A percentile compares a stretch with the other conserved stretches of the same genome.
Evolutionary conservation across 2,113 vertebrate genomes (phyloP).

Genomic region (Heptranchias perlo): DNA sequence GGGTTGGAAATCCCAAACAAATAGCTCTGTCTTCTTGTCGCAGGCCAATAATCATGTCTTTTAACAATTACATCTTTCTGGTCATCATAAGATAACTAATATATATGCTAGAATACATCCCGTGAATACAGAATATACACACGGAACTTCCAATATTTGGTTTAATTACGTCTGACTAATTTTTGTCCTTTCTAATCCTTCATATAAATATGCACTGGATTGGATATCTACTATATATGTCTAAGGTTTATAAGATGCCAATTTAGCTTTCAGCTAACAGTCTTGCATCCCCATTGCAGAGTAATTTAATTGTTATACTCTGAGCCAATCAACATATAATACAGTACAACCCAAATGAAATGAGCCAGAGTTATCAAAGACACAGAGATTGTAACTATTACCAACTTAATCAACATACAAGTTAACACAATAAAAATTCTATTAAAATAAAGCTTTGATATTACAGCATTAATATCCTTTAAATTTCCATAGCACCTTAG

Average conservation of each 20-base stretch:
- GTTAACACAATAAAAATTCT: neutral
- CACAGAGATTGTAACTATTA: neutral
- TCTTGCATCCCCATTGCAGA: neutral
- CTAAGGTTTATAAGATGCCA: neutral
- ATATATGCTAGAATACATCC: neutral
- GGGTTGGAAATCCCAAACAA: no score
- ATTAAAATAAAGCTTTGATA: neutral
- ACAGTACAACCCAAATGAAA: neutral
- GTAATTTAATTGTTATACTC: neutral
- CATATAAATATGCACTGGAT: neutral
- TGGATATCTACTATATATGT: neutral
- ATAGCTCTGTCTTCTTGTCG: no score
- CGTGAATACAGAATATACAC: neutral
- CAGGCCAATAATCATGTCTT: neutral
- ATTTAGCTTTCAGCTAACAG: neutral
- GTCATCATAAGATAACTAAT: neutral
- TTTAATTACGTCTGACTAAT: neutral
- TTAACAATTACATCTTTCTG: neutral
- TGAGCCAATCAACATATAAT: neutral
- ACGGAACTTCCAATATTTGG: neutral
- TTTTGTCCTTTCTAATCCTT: neutral
- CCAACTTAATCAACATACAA: neutral
- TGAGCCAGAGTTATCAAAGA: neutral
- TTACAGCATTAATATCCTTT: neutral
- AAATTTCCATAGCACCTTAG: neutral